These are phyloP conservation scores for Mya arenaria DNA, from an alignment of 1,140 invertebrate genomes.

Conservation along the genomic window DNA sequence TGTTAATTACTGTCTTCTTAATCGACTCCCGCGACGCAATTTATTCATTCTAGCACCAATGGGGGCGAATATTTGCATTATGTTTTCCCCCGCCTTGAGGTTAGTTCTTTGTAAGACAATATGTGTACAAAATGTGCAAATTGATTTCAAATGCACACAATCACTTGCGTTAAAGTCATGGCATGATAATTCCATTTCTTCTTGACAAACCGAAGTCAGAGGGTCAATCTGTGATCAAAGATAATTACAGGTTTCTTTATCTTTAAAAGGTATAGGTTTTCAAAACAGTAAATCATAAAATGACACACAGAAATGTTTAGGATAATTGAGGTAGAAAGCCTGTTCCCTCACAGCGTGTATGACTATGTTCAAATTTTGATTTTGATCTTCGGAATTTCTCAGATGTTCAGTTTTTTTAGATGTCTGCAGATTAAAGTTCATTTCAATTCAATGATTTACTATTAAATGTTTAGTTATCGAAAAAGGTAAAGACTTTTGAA, in stretches of 20 bases:
- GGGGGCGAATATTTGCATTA: neutral
- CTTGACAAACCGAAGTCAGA: neutral
- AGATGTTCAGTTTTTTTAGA: too few species aligned
- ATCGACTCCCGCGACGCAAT: neutral
- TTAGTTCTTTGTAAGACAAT: neutral
- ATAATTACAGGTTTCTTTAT: too few species aligned
- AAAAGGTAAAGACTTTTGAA: too few species aligned
- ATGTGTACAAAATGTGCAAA: neutral
- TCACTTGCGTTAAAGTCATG: neutral
- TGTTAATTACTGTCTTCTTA: neutral
- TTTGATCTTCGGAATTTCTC: too few species aligned
- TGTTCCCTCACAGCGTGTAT: too few species aligned
- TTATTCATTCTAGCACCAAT: neutral
- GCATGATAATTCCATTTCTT: neutral
- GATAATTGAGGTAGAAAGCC: too few species aligned
- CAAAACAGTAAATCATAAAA: slow-evolving; percentile 5
- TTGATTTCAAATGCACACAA: neutral
- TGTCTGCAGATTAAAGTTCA: too few species aligned
- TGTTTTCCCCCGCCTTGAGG: neutral
- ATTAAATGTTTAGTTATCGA: too few species aligned
- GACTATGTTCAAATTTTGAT: too few species aligned
- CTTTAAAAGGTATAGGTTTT: neutral
- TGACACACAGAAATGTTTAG: too few species aligned
- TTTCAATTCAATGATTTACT: too few species aligned
- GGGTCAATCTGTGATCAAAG: neutral